Conservation (phyloP, 1,140 invertebrate genomes). For the Drosophila guanche region DNA sequence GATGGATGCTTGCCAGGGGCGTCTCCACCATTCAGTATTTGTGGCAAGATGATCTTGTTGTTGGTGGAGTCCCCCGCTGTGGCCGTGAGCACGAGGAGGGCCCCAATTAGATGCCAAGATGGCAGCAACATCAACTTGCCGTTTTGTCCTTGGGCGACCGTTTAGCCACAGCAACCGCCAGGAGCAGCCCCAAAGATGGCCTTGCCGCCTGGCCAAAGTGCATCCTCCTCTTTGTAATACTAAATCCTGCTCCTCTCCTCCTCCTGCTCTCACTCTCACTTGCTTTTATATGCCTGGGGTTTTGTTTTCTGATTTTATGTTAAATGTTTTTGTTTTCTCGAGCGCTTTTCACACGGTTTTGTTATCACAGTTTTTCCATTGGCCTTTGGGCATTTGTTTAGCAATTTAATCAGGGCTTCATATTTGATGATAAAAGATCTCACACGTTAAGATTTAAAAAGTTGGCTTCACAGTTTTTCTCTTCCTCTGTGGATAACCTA, state of each 20-base stretch:
- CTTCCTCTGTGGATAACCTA: not conserved
- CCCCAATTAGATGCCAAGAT: conserved; percentile 81
- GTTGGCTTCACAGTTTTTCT: not conserved
- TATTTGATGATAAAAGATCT: not conserved
- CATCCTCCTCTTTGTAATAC: conserved; percentile 49
- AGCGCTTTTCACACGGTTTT: conserved; percentile 27
- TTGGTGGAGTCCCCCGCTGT: conserved; percentile 83
- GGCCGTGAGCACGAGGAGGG: conserved; percentile 82
- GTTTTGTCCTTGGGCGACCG: conserved; percentile 42
- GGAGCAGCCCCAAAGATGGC: conserved; percentile 56
- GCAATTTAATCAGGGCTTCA: conserved; percentile 8
- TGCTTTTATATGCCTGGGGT: conserved; percentile 23
- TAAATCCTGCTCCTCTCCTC: conserved; percentile 12
- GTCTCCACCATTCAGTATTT: conserved; percentile 60
- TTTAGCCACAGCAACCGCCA: conserved; percentile 49
- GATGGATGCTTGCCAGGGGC: conserved; percentile 49
- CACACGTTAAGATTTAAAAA: not conserved
- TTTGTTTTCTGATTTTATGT: conserved; percentile 18
- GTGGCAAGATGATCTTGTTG: conserved; percentile 78
- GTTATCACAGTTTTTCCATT: conserved; percentile 13
- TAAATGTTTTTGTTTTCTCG: conserved; percentile 24
- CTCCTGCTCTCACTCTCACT: conserved; percentile 21
- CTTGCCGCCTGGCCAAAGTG: conserved; percentile 64
- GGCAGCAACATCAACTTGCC: conserved; percentile 83
- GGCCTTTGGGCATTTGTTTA: conserved; percentile 17